Base-by-base conservation (phyloP, 1,140 invertebrate genomes). In the Drosophila grimshawi region DNA sequence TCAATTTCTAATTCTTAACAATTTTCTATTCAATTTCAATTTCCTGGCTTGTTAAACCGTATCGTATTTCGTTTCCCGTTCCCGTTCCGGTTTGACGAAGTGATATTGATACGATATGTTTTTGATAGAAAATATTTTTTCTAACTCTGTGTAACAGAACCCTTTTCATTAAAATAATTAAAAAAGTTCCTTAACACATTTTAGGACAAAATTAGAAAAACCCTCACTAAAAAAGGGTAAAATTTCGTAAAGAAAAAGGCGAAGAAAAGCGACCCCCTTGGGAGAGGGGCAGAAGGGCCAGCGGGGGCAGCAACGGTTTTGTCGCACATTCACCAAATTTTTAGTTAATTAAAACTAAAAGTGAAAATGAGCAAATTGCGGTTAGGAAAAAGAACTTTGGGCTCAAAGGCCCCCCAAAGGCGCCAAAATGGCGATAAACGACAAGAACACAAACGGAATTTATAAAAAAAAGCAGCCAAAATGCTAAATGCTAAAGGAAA, bases 321-420 rank as follows among this genome's bases (percentile, higher is more conserved):
- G 80, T 82, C 72, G 63, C 78, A 68, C 55, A 74, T 5, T 41
- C 33, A 33, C 33, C 33, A 68, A 71, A 56, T 76, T 88, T 86
- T 86, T 82, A 88, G 83, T 88, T 88, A 88, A 88, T 88, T 88
- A 88, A 88, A 88, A 88, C 80, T 88, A 88, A 83, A 86, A 83
- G 83, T 80, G 76, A 86, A 88, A 86, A 88, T 69, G 83, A 76
- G 83, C 76, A 88, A 86, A 88, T 88, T 82, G 83, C 76, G 82
- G 80, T 65, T 82, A 86, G 79, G 88, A 82, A 86, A 80, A 86
- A 79, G 66, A 76, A 72, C 83, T 82, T 80, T 64, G 86, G 71
- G 55, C 68, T 45, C 19, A 19, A 19, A 19, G 19, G 19, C 19
- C 19, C 19, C 19, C 19, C 0, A 19, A 19, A 19, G 19, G 19